Evolutionary conservation across 2,113 vertebrate species (phyloP), one percentile per base, ranked within the genome.

Genomic region (Athene noctua): DNA sequence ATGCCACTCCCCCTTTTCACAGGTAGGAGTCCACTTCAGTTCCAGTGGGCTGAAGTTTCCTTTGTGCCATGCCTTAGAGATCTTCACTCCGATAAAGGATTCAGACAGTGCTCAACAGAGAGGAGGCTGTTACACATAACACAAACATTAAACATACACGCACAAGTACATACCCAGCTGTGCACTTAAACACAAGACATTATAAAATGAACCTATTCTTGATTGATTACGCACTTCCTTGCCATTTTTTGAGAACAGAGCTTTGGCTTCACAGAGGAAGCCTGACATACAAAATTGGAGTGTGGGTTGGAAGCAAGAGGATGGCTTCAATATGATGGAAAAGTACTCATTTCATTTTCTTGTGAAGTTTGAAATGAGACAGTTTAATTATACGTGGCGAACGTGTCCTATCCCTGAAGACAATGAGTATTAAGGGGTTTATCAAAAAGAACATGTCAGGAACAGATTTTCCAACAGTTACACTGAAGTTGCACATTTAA

Each of bases 331-430:
- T 54, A 89, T 94, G 89, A 97, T 85, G 75, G 95, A 96, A 96
- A 96, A 97, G 96, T 70, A 92, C 82, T 96, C 94, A 96, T 95
- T 97, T 96, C 18, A 4, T 95, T 94, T 93, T 93, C 95, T 90
- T 61, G 42, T 87, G 74, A 92, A 93, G 54, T 36, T 73, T 96
- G 86, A 94, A 91, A 83, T 34, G 55, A 97, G 95, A 96, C 92
- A 94, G 87, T 74, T 74, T 96, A 97, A 98, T 98, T 97, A 95
- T 84, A 95, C 6, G 63, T 90, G 77, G 80, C 79, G 67, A 93
- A 88, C 11, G 42, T 58, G 32, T 85, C 38, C 54, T 92, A 20
- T 81, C 71, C 83, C 84, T 11, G 9, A 95, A 94, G 92, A 96
- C 83, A 88, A 86, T n/a, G 70, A 92, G 42, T 80, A 72, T 84